A percentile compares a stretch with the other conserved stretches of the same genome.
These are phyloP conservation scores for Macaria liturata DNA, from an alignment of 2,888 invertebrate genomes.

Conservation along the genomic window DNA sequence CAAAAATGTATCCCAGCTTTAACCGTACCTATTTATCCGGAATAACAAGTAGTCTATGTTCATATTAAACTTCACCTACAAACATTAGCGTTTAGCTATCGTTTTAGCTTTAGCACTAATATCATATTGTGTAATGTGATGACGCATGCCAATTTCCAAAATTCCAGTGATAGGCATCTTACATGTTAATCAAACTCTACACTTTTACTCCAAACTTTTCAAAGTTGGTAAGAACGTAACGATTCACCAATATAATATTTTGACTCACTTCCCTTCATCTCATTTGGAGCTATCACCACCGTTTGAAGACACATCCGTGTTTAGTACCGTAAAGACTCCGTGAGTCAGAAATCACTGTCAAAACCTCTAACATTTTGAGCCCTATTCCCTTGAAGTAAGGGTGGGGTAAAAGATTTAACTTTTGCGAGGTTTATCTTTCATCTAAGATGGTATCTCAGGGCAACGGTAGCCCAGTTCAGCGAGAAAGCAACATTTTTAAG, in stretches of 20 bases:
- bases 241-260: slow-evolving; percentile 23
- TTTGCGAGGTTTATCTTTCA: slow-evolving; percentile 58
- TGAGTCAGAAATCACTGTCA: slow-evolving; percentile 49
- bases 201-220: no score
- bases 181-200: no score
- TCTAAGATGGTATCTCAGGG: slow-evolving; percentile 67
- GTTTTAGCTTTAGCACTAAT: no score
- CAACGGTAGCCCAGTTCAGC: slow-evolving; percentile 70
- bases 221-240: background rate
- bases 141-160: no score
- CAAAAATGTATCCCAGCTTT: no score
- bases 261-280: slow-evolving; percentile 36
- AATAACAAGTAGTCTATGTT: no score
- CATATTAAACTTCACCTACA: no score
- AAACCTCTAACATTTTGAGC: slow-evolving; percentile 14
- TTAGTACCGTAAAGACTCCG: slow-evolving; percentile 39
- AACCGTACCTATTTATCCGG: no score
- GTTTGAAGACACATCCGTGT: slow-evolving; percentile 30
- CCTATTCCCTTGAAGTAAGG: slow-evolving; percentile 21
- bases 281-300: slow-evolving; percentile 22
- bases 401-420: slow-evolving; percentile 20
- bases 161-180: no score
- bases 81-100: no score
- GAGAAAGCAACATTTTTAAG: slow-evolving; percentile 74
- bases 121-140: no score